Conservation (phyloP, 2,888 invertebrate genomes). For the Neoscelio sp. region DNA sequence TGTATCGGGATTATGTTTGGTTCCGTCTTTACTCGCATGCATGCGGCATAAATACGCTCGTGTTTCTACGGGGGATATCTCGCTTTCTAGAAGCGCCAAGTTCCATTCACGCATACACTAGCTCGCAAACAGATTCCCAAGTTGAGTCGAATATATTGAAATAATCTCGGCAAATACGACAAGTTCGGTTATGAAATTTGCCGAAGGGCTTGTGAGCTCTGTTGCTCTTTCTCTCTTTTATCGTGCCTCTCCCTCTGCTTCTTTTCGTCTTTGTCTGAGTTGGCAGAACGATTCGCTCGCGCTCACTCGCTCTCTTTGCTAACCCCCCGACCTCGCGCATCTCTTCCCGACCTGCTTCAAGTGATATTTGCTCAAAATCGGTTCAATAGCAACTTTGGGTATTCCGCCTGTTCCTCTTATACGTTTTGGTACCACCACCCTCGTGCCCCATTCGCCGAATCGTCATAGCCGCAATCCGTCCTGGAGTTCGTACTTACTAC, state of each 20-base stretch:
- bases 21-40: slow-evolving; percentile 63
- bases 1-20: slow-evolving; percentile 68
- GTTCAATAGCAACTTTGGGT: slow-evolving; percentile 83
- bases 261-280: slow-evolving; percentile 69
- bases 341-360: slow-evolving; percentile 78
- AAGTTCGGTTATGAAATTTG: slow-evolving; percentile 84
- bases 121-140: slow-evolving; percentile 82
- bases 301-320: slow-evolving; percentile 68
- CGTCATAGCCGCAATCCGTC: slow-evolving; percentile 70
- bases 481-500: slow-evolving; percentile 71
- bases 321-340: slow-evolving; percentile 68
- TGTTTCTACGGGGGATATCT: slow-evolving; percentile 64
- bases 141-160: slow-evolving; percentile 83
- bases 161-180: slow-evolving; percentile 84
- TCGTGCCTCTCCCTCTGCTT: slow-evolving; percentile 63
- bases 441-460: slow-evolving; percentile 66
- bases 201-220: slow-evolving; percentile 83
- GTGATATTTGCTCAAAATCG: slow-evolving; percentile 83
- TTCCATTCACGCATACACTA: slow-evolving; percentile 83
- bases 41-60: slow-evolving; percentile 59
- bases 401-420: slow-evolving; percentile 81
- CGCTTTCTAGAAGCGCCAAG: slow-evolving; percentile 74
- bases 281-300: slow-evolving; percentile 50
- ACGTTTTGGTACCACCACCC: slow-evolving; percentile 75
- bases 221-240: slow-evolving; percentile 71